Base-by-base conservation (phyloP, 2,888 invertebrate genomes). In the Cecidostiba fungosa region DNA sequence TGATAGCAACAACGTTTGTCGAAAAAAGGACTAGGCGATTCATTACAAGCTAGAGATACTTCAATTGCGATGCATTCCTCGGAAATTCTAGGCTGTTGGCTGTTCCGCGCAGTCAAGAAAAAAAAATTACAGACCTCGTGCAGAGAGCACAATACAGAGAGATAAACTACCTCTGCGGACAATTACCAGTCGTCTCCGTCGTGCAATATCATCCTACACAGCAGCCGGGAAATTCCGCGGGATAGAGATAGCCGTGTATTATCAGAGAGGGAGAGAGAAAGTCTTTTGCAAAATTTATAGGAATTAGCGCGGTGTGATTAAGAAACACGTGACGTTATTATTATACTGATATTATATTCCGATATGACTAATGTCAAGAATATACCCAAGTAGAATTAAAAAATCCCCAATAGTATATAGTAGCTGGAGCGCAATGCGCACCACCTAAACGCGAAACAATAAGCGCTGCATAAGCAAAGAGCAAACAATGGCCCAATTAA, bases 1-100 rank as follows among this genome's bases (percentile, higher is more conserved):
- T 50, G 50, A 78, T 73, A 73, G 19, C 62, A 32, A 83, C 59
- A 62, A n/a, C n/a, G n/a, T 47, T 62, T 77, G 73, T 43, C 62
- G 8, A 73, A 12, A 76, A 70, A 43, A 23, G 23, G 26, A 66
- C 8, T 39, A 36, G 6, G 69, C 69, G 26, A 74, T 39, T 73
- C 26, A 62, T 81, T 73, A n/a, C 54, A 23, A 72, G 62, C n/a
- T n/a, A 26, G 59, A 70, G 79, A 74, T 62, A 47, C 74, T 62
- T 74, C 43, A 82, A 82, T 82, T 69, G 19, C 66, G 26, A 50
- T 43, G 62, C 69, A 82, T 82, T 82, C 82, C 69, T 47, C 69
- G 54, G 54, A 77, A 77, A 82, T 77, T 69, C 54, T 39, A 54
- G 36, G 54, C 77, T 54, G 54, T 72, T 70, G 36, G 54, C 77